Evolutionary conservation across 2,113 vertebrate genomes (phyloP).

Genomic region (Eurystomus gularis): DNA sequence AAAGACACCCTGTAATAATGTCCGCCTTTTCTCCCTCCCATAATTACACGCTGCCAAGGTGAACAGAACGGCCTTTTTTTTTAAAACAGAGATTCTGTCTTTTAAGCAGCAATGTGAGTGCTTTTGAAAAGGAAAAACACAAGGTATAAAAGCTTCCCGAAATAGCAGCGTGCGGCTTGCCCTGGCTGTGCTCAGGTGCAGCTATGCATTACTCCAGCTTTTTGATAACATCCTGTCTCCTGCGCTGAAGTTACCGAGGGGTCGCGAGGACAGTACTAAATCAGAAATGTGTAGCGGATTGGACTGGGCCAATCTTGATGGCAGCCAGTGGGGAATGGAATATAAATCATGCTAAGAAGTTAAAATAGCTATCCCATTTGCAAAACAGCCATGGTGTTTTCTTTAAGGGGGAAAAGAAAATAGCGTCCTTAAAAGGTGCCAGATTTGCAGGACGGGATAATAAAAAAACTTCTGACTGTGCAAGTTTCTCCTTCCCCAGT

Average conservation of each 20-base stretch:
- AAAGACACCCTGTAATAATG: not conserved
- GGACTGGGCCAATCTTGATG: not conserved
- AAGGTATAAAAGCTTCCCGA: constrained; percentile 23
- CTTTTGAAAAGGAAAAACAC: constrained; percentile 41
- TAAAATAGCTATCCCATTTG: constrained; percentile 31
- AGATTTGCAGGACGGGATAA: not conserved
- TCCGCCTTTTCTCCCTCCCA: not conserved
- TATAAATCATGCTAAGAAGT: constrained; percentile 33
- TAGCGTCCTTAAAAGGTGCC: not conserved
- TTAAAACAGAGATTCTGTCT: not conserved
- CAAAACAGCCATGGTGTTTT: constrained; percentile 48
- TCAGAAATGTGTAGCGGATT: constrained; percentile 22
- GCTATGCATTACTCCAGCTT: not conserved
- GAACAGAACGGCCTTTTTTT: not conserved
- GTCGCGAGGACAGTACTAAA: not conserved
- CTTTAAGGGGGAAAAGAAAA: constrained; percentile 51
- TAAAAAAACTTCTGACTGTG: constrained; percentile 31
- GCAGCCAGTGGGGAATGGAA: constrained; percentile 29
- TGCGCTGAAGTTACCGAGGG: not conserved
- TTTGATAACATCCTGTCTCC: constrained; percentile 59
- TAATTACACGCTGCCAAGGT: constrained; percentile 1
- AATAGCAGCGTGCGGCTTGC: constrained; percentile 13
- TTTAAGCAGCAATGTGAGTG: constrained; percentile 33
- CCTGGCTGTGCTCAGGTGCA: constrained; percentile 43
- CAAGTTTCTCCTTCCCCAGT: not conserved